Conservation (phyloP, 2,888 invertebrate species). For the Bimastos eiseni region DNA sequence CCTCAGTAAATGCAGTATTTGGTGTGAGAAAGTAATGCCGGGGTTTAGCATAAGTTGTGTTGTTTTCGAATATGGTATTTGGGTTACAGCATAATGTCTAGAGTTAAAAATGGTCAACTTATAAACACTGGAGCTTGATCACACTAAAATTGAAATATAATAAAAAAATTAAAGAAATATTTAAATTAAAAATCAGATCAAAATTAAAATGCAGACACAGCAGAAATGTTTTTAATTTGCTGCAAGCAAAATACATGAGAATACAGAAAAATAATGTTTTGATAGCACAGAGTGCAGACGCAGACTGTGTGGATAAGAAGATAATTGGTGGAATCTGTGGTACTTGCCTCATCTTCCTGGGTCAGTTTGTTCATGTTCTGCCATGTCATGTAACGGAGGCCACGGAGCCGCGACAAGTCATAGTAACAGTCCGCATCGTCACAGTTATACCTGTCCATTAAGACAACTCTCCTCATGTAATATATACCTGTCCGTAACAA, state of each 20-base stretch:
- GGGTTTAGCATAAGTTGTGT: background rate
- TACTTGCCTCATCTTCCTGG: slow-evolving; percentile 77
- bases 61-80: background rate
- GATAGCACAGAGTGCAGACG: background rate
- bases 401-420: slow-evolving; percentile 85
- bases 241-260: background rate
- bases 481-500: too few relatives aligned
- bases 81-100: background rate
- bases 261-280: background rate
- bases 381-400: slow-evolving; percentile 91
- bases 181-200: too few relatives aligned
- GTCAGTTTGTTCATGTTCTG: slow-evolving; percentile 74
- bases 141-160: too few relatives aligned
- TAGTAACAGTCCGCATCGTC: slow-evolving; percentile 96
- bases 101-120: background rate
- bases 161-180: too few relatives aligned
- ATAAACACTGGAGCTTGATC: background rate
- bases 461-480: background rate
- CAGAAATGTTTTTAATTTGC: background rate
- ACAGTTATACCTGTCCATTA: slow-evolving; percentile 80
- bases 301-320: background rate
- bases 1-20: background rate
- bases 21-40: background rate
- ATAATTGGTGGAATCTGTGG: background rate
- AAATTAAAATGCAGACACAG: background rate